Evolutionary conservation across 2,113 vertebrate species (phyloP), one percentile per base, ranked within the genome.

Genomic region (Ailuropoda melanoleuca): DNA sequence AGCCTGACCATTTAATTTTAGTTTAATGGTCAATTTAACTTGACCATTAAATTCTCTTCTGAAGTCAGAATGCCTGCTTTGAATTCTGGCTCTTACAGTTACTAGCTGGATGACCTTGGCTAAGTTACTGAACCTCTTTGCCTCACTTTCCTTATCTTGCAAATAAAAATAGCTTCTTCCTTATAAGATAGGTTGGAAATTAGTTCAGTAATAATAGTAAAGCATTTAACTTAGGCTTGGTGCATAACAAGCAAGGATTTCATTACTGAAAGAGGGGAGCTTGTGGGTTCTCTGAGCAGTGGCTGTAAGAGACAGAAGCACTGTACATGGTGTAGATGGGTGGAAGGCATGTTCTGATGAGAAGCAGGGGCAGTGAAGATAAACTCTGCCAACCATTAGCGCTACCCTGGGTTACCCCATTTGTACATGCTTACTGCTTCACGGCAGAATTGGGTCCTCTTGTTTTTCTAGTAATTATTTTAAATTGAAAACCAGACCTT

Each of bases 401-500:
- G 0, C 24, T 3, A 26, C 10, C 21, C 50, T 8, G 34, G n/a
- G 21, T 5, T 23, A 8, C 3, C 12, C 9, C 21, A 1, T 31
- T 29, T 53, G 29, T 2, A 24, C 15, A 8, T 8, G 31, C 3
- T 15, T 18, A 26, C 43, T 31, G 39, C 55, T 87, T 64, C 29
- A 39, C 1, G 19, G 21, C 8, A 60, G 31, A 90, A 39, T 6
- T n/a, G 14, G 70, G 29, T 31, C 56, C 53, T 68, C 8, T 62
- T 68, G 48, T 82, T 68, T 88, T 62, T 75, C 82, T 88, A 46
- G 48, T 82, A 85, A 91, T 94, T 93, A 97, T 77, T 94, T 96
- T 81, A 88, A 92, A 88, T 83, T 93, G 77, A 89, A 96, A 91
- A 83, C 15, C 11, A 39, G 55, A 68, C 85, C 26, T 87, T 93